phyloP scores from a whole-genome alignment of 2,797 vertebrate genomes.

The Graptemys geographica region DNA sequence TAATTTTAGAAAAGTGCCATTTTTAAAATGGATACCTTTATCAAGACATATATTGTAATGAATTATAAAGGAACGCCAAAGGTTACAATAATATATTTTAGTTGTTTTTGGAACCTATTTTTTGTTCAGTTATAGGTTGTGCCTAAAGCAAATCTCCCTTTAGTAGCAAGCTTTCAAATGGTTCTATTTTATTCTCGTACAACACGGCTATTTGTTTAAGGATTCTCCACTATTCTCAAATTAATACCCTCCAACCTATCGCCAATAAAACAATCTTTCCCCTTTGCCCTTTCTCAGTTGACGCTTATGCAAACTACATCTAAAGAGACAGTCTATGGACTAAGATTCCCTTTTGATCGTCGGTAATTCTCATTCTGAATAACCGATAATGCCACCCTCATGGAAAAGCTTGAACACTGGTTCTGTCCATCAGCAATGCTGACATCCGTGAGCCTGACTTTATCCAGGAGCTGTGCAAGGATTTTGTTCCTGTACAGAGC shows the following conservation, averaged over 20 bases:
- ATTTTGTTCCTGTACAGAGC: slow-evolving; percentile 43
- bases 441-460: slow-evolving; percentile 50
- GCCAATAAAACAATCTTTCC: slow-evolving; percentile 56
- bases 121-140: background rate
- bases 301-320: slow-evolving; percentile 50
- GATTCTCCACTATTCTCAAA: slow-evolving; percentile 20
- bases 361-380: slow-evolving; percentile 39
- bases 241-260: slow-evolving; percentile 21
- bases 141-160: background rate
- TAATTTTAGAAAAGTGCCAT: background rate
- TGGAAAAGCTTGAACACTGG: background rate
- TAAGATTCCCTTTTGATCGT: slow-evolving; percentile 38
- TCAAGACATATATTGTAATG: background rate
- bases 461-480: slow-evolving; percentile 5
- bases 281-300: slow-evolving; percentile 48
- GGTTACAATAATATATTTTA: background rate
- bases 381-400: slow-evolving; percentile 26
- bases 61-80: background rate
- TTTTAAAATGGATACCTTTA: background rate
- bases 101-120: background rate
- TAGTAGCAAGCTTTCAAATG: slow-evolving; percentile 6
- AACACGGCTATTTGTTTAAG: slow-evolving; percentile 1
- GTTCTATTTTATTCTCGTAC: slow-evolving; percentile 6
- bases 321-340: slow-evolving; percentile 32
- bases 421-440: slow-evolving; percentile 36